These are phyloP conservation scores for Bubalus kerabau DNA, from an alignment of 2,113 vertebrate species.

Conservation along the genomic window DNA sequence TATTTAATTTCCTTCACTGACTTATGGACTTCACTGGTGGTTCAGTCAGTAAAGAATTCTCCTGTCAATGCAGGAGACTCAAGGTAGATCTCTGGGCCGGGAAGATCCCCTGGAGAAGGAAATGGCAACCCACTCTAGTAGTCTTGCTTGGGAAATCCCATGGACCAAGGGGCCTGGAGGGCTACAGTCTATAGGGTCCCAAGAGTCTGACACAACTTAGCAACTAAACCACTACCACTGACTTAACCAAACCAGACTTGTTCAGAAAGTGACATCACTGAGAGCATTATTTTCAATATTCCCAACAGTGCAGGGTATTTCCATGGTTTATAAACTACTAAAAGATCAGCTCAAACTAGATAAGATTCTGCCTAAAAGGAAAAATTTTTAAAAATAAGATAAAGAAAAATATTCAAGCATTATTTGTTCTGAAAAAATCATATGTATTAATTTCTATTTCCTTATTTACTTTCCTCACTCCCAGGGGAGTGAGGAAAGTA, in stretches of 20 bases:
- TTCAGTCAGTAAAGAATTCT: background rate
- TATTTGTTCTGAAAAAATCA: background rate
- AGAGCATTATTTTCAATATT: background rate
- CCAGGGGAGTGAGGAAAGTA: background rate
- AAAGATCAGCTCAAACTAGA: slow-evolving; percentile 1
- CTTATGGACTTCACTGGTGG: background rate
- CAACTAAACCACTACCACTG: background rate
- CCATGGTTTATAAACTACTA: background rate
- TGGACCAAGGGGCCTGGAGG: background rate
- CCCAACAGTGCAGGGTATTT: background rate
- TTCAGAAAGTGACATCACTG: background rate
- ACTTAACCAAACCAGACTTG: background rate
- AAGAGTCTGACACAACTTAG: background rate
- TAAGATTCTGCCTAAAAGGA: background rate
- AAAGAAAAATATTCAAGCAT: background rate
- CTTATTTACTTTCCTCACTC: background rate
- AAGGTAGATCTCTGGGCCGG: background rate
- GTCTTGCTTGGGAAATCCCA: background rate
- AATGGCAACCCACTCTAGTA: background rate
- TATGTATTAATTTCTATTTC: slow-evolving; percentile 8
- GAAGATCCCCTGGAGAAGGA: background rate
- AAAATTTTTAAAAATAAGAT: background rate
- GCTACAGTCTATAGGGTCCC: background rate
- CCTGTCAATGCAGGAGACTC: background rate
- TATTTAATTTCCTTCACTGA: background rate